Evolutionary conservation across 1,140 invertebrate species (phyloP), one percentile per base, ranked within the genome.

Genomic region (Trinorchestia longiramus): DNA sequence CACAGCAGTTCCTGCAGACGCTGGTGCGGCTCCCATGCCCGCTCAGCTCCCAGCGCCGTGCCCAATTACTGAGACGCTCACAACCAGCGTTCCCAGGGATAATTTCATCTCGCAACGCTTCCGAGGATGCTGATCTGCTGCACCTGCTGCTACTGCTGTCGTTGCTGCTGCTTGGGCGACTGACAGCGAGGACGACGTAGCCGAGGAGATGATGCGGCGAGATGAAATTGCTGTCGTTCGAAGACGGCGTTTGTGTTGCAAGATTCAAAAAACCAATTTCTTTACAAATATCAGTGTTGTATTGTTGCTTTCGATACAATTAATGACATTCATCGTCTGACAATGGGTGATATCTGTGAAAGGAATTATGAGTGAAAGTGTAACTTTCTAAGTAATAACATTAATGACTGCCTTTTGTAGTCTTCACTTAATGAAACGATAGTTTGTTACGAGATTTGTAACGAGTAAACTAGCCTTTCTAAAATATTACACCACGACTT

Each of bases 41-140:
- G 43, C 41, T 4, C 41, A 3, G 88, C 88, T 43, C 88, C 88
- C 88, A 41, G 88, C 43, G 88, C 43, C 41, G 88, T 90, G 88
- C 88, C 88, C 88, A 90, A 90, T 90, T 90, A 90, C 88, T 90
- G 88, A 90, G n/a, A 90, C 88, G 88, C 88, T 41, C 88, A 41
- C 88, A 90, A 43, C 88, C 88, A 90, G 88, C 88, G 88, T 90
- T 90, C 88, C 88, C 88, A 90, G 88, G 88, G 88, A 90, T 90
- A 90, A 90, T 90, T 90, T 90, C 88, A 90, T 90, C 88, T 90
- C 88, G 43, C n/a, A 43, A 15, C 88, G 88, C 88, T 90, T 90
- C 88, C 43, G 88, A 90, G 88, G 88, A 90, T 90, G 88, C 88
- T 90, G 88, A 41, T 90, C 88, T 90, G 88, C 88, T 90, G 88